Conservation (phyloP, 2,888 invertebrate species). For the Chrysomela aeneicollis region DNA sequence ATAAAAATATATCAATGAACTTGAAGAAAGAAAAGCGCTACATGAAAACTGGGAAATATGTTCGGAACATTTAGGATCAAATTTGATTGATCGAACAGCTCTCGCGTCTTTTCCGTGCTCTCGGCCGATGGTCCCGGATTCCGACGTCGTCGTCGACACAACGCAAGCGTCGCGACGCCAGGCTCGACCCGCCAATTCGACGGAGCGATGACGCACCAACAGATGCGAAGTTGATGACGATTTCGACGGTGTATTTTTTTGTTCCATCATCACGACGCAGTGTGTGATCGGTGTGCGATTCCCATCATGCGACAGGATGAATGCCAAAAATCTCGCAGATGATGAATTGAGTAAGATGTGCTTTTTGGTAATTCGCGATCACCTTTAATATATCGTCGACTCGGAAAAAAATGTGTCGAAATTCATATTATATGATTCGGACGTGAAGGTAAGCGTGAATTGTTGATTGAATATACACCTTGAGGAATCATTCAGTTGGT, state of each 20-base stretch:
- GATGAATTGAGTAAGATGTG: neutral
- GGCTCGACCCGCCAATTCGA: constrained; percentile 11
- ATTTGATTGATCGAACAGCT: neutral
- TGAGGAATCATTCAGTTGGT: too few relatives aligned
- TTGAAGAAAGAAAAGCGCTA: too few relatives aligned
- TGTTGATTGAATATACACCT: too few relatives aligned
- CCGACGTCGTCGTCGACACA: constrained; percentile 7
- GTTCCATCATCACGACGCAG: constrained; percentile 7
- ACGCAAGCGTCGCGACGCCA: constrained; percentile 42
- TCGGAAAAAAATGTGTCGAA: too few relatives aligned
- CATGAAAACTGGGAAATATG: too few relatives aligned
- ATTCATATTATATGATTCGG: too few relatives aligned
- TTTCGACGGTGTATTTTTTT: constrained; percentile 9
- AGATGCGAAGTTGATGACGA: constrained; percentile 33
- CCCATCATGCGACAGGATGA: too few relatives aligned
- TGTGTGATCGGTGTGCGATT: neutral
- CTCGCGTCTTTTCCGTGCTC: neutral
- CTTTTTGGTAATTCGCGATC: neutral
- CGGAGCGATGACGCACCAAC: constrained; percentile 13
- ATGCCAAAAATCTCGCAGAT: too few relatives aligned
- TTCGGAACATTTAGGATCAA: too few relatives aligned
- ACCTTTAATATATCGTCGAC: too few relatives aligned
- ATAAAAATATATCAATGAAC: too few relatives aligned
- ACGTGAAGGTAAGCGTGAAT: too few relatives aligned
- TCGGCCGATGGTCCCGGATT: neutral